Evolutionary conservation across 2,888 invertebrate species (phyloP).

Genomic region (Belgica antarctica): DNA sequence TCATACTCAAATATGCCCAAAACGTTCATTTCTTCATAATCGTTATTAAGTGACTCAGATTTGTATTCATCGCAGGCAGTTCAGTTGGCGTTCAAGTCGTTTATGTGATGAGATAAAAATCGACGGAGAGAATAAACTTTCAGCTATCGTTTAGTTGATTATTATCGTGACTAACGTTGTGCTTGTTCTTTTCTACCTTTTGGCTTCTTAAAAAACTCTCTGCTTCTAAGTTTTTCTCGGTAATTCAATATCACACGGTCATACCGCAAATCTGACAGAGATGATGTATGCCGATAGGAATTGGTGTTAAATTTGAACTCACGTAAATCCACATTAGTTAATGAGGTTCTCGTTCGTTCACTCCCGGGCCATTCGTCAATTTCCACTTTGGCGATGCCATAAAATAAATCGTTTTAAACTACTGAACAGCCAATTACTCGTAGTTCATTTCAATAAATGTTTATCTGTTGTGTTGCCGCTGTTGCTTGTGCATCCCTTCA

Average conservation of each 20-base stretch:
- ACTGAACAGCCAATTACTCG: slow-evolving; percentile 27
- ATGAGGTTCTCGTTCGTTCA: background rate
- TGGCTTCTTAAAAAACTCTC: slow-evolving; percentile 8
- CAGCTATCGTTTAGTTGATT: slow-evolving; percentile 18
- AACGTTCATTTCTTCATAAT: slow-evolving; percentile 2
- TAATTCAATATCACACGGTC: slow-evolving; percentile 31
- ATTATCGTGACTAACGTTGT: slow-evolving; percentile 19
- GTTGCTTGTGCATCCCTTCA: background rate
- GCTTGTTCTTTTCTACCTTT: background rate
- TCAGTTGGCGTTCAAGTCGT: background rate
- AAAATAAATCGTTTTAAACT: slow-evolving; percentile 36
- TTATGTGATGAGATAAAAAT: background rate
- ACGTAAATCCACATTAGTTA: background rate
- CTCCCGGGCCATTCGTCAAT: background rate
- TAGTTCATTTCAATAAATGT: slow-evolving; percentile 35
- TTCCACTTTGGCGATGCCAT: background rate
- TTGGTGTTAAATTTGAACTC: background rate
- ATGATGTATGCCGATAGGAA: slow-evolving; percentile 25
- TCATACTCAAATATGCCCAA: too few species aligned
- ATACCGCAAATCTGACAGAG: background rate
- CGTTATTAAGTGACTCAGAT: slow-evolving; percentile 13
- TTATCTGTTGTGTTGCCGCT: background rate
- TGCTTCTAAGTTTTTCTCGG: background rate
- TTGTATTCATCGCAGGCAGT: too few species aligned
- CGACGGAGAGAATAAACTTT: background rate